A percentile compares a stretch with the other conserved stretches of the same genome.
These are phyloP conservation scores for Leptopilina boulardi DNA, from an alignment of 1,140 invertebrate genomes.

Conservation along the genomic window DNA sequence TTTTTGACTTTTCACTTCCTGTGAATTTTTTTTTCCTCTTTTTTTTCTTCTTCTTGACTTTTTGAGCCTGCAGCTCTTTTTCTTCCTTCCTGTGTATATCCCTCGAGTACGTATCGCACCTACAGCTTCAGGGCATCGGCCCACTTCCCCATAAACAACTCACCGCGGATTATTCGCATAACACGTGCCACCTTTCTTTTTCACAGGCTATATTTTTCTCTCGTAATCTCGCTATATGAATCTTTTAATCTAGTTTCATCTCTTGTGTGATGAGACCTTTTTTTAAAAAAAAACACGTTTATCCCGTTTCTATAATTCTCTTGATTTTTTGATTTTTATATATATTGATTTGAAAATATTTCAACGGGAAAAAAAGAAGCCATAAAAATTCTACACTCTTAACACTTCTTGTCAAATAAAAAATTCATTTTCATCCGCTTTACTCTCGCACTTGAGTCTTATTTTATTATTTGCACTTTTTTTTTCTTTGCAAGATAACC, in stretches of 20 bases:
- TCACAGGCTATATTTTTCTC: conserved; percentile 25
- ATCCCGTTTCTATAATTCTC: neutral
- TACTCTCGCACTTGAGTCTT: neutral
- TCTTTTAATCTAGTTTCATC: conserved; percentile 15
- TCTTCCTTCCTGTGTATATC: conserved; percentile 40
- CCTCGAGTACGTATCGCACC: conserved; percentile 34
- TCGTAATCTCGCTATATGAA: neutral
- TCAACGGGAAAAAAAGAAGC: too few relatives aligned
- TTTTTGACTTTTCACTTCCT: neutral
- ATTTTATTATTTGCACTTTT: neutral
- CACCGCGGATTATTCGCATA: conserved; percentile 22
- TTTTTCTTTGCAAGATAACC: neutral
- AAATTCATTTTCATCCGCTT: neutral
- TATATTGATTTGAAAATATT: too few relatives aligned
- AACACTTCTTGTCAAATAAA: neutral
- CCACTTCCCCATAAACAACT: conserved; percentile 46
- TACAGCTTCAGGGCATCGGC: conserved; percentile 41
- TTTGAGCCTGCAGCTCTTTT: conserved; percentile 3
- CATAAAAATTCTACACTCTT: neutral
- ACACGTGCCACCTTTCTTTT: conserved; percentile 32
- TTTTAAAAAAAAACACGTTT: neutral
- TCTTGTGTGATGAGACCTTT: too few relatives aligned
- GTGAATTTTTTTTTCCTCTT: conserved; percentile 12
- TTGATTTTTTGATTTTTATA: neutral
- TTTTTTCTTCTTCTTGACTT: conserved; percentile 21